These are phyloP conservation scores for Oceanodroma leucorhoa DNA, from an alignment of 2,797 vertebrate species.

Conservation along the genomic window DNA sequence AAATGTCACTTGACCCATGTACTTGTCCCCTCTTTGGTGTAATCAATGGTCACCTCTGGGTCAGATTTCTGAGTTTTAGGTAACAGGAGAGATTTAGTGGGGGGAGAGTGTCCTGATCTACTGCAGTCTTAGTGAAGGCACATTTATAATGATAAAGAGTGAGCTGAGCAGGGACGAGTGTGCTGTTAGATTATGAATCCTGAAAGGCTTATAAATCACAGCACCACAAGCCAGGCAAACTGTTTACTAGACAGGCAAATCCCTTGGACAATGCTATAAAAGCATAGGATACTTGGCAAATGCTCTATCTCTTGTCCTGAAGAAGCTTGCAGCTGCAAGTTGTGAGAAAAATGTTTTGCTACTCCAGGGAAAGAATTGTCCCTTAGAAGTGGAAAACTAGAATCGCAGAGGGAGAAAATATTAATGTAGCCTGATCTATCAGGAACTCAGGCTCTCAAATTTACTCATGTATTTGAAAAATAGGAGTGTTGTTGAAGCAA, in stretches of 20 bases:
- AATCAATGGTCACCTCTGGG: neutral
- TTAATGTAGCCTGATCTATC: neutral
- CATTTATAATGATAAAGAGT: neutral
- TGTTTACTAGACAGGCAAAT: neutral
- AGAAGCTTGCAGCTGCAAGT: neutral
- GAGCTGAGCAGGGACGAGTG: neutral
- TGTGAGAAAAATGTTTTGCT: neutral
- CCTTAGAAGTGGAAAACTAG: neutral
- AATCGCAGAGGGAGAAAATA: neutral
- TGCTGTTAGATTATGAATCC: neutral
- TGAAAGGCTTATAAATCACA: constrained; percentile 12
- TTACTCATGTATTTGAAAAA: neutral
- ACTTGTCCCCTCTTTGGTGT: neutral
- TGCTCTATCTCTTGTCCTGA: neutral
- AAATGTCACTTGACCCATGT: neutral
- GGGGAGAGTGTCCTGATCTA: neutral
- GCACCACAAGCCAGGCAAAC: neutral
- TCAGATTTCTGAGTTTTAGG: neutral
- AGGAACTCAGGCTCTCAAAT: neutral
- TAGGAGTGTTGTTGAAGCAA: neutral
- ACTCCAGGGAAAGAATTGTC: neutral
- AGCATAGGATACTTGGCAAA: neutral
- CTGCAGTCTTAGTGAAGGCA: neutral
- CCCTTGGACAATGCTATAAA: neutral
- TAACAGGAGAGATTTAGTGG: neutral